A percentile compares a stretch with the other conserved stretches of the same genome.
These are phyloP conservation scores for Siderastrea siderea DNA, from an alignment of 92 coral and sea anemone species.

Conservation along the genomic window DNA sequence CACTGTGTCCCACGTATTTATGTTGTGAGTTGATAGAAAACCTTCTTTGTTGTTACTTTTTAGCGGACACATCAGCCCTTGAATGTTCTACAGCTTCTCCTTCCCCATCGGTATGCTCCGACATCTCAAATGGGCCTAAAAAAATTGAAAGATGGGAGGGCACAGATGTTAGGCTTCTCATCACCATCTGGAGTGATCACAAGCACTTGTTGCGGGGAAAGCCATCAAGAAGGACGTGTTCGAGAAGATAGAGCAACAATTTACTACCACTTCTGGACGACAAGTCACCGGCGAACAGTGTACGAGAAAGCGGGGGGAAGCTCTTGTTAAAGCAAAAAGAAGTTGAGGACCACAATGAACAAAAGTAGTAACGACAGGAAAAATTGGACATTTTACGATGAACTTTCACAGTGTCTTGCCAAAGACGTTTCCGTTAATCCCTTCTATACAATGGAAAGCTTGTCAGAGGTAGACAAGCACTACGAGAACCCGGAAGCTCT, in stretches of 20 bases:
- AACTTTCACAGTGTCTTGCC: slow-evolving; percentile 49
- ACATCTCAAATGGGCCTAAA: neutral
- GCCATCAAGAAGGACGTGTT: slow-evolving; percentile 60
- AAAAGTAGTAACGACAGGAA: slow-evolving; percentile 60
- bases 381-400: slow-evolving; percentile 60
- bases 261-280: slow-evolving; percentile 37
- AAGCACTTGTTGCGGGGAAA: slow-evolving; percentile 58
- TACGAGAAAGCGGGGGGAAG: slow-evolving; percentile 47
- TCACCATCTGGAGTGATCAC: slow-evolving; percentile 37
- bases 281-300: slow-evolving; percentile 60
- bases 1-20: no score
- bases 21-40: no score
- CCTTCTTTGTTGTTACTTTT: no score
- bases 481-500: neutral
- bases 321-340: slow-evolving; percentile 30
- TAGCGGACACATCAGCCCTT: no score
- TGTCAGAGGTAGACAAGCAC: neutral
- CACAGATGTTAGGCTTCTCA: slow-evolving; percentile 34
- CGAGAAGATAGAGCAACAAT: slow-evolving; percentile 52
- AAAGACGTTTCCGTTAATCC: slow-evolving; percentile 60
- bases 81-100: no score
- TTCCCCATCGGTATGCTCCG: neutral
- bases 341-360: slow-evolving; percentile 64
- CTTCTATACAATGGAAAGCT: slow-evolving; percentile 64
- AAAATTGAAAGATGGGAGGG: slow-evolving; percentile 41